These are phyloP conservation scores for Pelobates fuscus DNA, from an alignment of 2,113 vertebrate species.

Conservation along the genomic window DNA sequence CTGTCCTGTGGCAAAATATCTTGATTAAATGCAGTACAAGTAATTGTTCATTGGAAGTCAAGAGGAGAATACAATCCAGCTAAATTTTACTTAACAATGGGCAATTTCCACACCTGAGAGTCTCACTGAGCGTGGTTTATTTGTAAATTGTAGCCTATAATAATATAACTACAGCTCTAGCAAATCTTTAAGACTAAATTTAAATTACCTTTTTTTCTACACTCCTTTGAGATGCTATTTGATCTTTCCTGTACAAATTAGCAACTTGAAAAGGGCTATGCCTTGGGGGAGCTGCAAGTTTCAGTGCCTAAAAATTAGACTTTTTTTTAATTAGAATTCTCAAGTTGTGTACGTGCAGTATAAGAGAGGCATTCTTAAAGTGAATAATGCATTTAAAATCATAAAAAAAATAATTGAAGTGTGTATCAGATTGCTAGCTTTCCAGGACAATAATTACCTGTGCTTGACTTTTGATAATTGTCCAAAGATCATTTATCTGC, in stretches of 20 bases:
- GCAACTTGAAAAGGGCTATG: slow-evolving; percentile 29
- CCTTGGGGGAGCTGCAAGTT: slow-evolving; percentile 12
- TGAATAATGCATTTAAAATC: too few relatives aligned
- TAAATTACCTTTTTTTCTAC: slow-evolving; percentile 28
- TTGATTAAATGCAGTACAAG: slow-evolving; percentile 25
- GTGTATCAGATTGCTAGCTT: not conserved
- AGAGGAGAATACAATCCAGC: slow-evolving; percentile 10
- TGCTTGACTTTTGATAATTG: not conserved
- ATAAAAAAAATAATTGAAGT: not conserved
- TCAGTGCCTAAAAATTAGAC: slow-evolving; percentile 22
- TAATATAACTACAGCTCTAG: slow-evolving; percentile 28
- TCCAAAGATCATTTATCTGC: not conserved
- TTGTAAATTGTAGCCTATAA: slow-evolving; percentile 35
- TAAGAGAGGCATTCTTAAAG: not conserved
- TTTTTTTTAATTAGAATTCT: not conserved
- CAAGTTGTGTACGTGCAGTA: not conserved
- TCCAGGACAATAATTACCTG: not conserved
- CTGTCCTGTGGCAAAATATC: slow-evolving; percentile 28
- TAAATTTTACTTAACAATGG: slow-evolving; percentile 31
- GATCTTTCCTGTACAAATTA: slow-evolving; percentile 48
- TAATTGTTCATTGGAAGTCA: slow-evolving; percentile 26
- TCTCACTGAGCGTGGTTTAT: slow-evolving; percentile 12
- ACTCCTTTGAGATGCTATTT: slow-evolving; percentile 36
- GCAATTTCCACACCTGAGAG: slow-evolving; percentile 20
- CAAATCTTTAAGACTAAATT: slow-evolving; percentile 18